phyloP scores from a whole-genome alignment of 2,113 vertebrate species.

The Antennarius striatus region DNA sequence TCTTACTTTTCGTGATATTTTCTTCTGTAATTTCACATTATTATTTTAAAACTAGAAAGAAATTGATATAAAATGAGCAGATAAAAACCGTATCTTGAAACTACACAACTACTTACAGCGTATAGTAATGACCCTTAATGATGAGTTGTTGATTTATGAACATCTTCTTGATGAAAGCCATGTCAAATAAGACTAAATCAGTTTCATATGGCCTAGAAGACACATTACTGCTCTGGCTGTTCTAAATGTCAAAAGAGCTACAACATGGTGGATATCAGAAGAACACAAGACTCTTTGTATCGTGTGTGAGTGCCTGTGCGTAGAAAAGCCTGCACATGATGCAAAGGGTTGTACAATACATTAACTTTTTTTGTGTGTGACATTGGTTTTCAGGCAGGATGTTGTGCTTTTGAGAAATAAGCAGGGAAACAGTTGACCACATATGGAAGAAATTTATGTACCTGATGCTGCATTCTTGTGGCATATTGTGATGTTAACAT shows the following conservation, averaged over 20 bases:
- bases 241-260: conserved; percentile 17
- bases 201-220: conserved; percentile 13
- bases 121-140: conserved; percentile 3
- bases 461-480: conserved; percentile 59
- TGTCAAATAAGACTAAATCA: conserved; percentile 14
- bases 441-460: conserved; percentile 70
- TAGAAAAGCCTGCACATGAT: conserved; percentile 7
- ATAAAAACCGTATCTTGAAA: too few relatives aligned
- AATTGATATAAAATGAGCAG: too few relatives aligned
- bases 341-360: not conserved
- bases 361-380: conserved; percentile 15
- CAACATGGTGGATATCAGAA: not conserved
- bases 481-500: conserved; percentile 58
- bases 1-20: too few relatives aligned
- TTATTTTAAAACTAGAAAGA: too few relatives aligned
- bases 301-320: not conserved
- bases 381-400: conserved; percentile 40
- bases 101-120: not conserved
- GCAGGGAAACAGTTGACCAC: conserved; percentile 52
- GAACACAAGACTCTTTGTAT: conserved; percentile 16
- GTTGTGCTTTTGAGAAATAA: conserved; percentile 45
- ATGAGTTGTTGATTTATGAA: conserved; percentile 1
- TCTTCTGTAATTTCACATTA: too few relatives aligned
- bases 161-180: conserved; percentile 12
- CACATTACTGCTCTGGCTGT: conserved; percentile 6